These are phyloP conservation scores for Liasis olivaceus DNA, from an alignment of 2,797 vertebrate genomes.

Conservation along the genomic window DNA sequence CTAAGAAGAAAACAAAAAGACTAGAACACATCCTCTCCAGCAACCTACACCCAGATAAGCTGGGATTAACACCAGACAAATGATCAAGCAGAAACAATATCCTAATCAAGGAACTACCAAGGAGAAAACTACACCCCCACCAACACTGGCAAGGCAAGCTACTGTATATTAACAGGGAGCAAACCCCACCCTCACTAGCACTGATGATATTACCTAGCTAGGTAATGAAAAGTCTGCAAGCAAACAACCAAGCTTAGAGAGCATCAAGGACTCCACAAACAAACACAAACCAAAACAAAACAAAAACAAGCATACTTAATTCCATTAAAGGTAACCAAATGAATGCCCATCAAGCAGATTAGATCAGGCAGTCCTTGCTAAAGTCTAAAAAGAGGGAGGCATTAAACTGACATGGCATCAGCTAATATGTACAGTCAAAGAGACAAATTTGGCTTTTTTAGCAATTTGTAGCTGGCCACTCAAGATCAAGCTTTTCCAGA, in stretches of 20 bases:
- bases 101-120: not conserved
- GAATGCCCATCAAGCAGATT: not conserved
- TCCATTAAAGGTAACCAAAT: not conserved
- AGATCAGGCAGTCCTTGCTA: not conserved
- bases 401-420: not conserved
- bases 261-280: not conserved
- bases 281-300: not conserved
- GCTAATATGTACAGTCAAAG: not conserved
- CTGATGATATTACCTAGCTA: not conserved
- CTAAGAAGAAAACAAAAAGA: not conserved
- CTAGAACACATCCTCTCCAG: not conserved
- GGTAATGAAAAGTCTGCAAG: not conserved
- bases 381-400: not conserved
- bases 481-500: not conserved
- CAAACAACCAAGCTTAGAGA: not conserved
- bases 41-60: not conserved
- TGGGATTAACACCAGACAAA: not conserved
- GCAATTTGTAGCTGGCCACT: not conserved
- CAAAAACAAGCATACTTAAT: not conserved
- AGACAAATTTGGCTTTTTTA: not conserved
- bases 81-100: not conserved
- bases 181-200: not conserved
- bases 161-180: not conserved
- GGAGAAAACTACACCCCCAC: not conserved
- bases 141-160: not conserved